phyloP scores from a whole-genome alignment of 2,797 vertebrate genomes.

The Myripristis murdjan region DNA sequence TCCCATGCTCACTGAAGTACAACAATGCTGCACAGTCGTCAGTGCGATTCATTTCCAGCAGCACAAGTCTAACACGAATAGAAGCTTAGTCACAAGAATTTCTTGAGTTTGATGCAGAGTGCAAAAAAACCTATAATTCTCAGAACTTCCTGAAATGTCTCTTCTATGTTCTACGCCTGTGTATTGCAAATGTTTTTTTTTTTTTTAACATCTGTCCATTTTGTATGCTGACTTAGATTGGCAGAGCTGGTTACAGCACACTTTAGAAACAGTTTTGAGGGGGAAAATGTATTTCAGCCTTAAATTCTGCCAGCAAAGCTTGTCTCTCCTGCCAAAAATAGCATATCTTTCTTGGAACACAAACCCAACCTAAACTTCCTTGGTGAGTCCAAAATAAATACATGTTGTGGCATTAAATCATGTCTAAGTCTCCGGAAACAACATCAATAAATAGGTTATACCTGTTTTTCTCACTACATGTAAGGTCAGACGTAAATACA shows the following conservation, averaged over 20 bases:
- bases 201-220: constrained; percentile 23
- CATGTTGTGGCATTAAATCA: constrained; percentile 14
- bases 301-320: constrained; percentile 48
- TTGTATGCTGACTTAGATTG: constrained; percentile 50
- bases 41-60: constrained; percentile 55
- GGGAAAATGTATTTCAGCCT: constrained; percentile 53
- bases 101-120: constrained; percentile 34
- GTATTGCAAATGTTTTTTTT: constrained; percentile 33
- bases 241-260: constrained; percentile 46
- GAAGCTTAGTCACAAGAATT: constrained; percentile 62
- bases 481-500: background rate
- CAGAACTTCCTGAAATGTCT: constrained; percentile 31
- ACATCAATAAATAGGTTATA: background rate
- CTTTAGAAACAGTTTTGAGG: constrained; percentile 45
- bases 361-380: constrained; percentile 36
- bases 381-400: constrained; percentile 16
- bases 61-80: constrained; percentile 55
- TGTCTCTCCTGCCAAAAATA: constrained; percentile 61
- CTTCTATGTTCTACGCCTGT: constrained; percentile 31
- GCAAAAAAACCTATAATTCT: constrained; percentile 54
- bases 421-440: background rate
- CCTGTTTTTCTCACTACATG: background rate
- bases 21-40: constrained; percentile 48
- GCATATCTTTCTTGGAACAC: constrained; percentile 17
- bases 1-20: constrained; percentile 61